These are phyloP conservation scores for Palythoa heliodiscus DNA, from an alignment of 92 coral and sea anemone genomes.

Conservation along the genomic window DNA sequence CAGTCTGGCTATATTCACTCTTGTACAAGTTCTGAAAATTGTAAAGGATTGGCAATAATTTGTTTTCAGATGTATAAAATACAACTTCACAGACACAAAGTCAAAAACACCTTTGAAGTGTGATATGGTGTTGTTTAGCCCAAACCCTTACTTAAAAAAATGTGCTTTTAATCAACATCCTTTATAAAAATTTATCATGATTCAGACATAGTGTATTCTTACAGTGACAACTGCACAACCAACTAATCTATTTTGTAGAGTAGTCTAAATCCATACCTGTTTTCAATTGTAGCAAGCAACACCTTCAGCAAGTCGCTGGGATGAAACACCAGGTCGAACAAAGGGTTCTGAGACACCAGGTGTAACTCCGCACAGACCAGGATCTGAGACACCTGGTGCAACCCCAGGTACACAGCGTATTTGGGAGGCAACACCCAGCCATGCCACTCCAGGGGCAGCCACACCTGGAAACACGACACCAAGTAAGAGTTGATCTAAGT, in stretches of 20 bases:
- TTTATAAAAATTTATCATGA: no score
- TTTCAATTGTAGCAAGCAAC: slow-evolving; percentile 70
- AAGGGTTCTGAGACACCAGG: slow-evolving; percentile 99
- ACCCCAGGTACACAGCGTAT: slow-evolving; percentile 93
- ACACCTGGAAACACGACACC: slow-evolving; percentile 87
- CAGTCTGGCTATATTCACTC: no score
- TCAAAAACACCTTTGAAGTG: no score
- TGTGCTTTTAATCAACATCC: no score
- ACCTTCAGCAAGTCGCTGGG: slow-evolving; percentile 99
- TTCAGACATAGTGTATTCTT: no score
- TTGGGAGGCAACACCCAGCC: slow-evolving; percentile 99
- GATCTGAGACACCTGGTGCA: slow-evolving; percentile 99
- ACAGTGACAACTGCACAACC: neutral
- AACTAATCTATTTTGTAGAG: neutral
- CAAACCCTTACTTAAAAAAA: no score
- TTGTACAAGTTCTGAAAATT: no score
- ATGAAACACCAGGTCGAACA: slow-evolving; percentile 97
- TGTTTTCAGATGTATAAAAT: no score
- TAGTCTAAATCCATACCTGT: neutral
- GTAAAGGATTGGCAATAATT: no score
- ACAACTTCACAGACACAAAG: no score
- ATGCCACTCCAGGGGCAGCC: slow-evolving; percentile 91
- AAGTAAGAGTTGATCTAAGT: slow-evolving; percentile 39
- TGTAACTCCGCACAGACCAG: slow-evolving; percentile 85
- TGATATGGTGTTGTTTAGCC: no score